Percentiles rank a stretch among this genome's conserved stretches.
These are phyloP conservation scores for Thripadectes ignobilis DNA, from an alignment of 2,797 vertebrate genomes.

Conservation along the genomic window DNA sequence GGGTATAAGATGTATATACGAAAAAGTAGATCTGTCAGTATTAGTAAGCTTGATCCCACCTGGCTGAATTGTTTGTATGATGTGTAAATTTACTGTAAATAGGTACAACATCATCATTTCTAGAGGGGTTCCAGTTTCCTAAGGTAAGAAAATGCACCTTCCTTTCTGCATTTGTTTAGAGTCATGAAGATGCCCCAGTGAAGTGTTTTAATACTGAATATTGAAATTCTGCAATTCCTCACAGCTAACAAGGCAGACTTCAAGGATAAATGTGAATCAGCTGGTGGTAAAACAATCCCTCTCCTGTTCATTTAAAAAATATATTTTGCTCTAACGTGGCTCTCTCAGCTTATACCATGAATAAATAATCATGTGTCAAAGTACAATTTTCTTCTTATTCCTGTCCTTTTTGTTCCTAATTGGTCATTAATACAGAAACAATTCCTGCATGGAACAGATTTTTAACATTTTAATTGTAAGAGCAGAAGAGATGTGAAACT, in stretches of 20 bases:
- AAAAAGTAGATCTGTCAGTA: neutral
- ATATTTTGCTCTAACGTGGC: neutral
- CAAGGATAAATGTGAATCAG: neutral
- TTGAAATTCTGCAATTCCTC: constrained; percentile 3
- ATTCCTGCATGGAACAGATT: neutral
- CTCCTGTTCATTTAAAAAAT: constrained; percentile 27
- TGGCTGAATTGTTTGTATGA: neutral
- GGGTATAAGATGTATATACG: neutral
- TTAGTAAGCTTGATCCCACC: neutral
- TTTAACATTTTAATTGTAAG: neutral
- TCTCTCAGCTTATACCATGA: neutral
- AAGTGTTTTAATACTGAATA: neutral
- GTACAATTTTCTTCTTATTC: neutral
- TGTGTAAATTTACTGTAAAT: neutral
- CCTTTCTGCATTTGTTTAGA: neutral
- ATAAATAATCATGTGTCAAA: constrained; percentile 7
- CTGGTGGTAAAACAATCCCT: neutral
- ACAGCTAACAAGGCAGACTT: neutral
- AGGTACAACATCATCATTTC: neutral
- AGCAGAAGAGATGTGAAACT: neutral
- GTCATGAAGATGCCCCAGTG: neutral
- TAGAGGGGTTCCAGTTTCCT: neutral
- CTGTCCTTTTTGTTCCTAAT: constrained; percentile 10
- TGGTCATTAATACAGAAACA: neutral
- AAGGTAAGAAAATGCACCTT: neutral